Evolutionary conservation across 2,888 invertebrate species (phyloP).

Genomic region (Drosophila macrospina): DNA sequence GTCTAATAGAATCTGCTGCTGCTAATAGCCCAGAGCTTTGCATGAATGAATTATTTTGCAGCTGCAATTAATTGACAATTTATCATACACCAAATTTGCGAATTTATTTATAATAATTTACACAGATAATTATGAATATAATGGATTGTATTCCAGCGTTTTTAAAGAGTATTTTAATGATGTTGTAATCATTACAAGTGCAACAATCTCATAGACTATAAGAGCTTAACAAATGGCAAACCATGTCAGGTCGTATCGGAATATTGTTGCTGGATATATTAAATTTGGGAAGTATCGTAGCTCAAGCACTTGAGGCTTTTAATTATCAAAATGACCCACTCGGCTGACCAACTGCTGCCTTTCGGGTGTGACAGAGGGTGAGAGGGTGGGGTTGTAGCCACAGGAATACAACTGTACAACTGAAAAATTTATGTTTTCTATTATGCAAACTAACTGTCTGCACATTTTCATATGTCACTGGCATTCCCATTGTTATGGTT

Average conservation of each 20-base stretch:
- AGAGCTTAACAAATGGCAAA: background rate
- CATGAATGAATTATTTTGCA: too few relatives aligned
- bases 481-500: constrained; percentile 38
- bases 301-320: constrained; percentile 17
- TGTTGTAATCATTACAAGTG: background rate
- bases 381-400: background rate
- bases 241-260: background rate
- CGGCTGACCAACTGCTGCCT: constrained; percentile 33
- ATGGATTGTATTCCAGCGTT: too few relatives aligned
- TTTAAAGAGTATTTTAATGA: background rate
- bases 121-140: too few relatives aligned
- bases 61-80: too few relatives aligned
- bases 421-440: constrained; percentile 72
- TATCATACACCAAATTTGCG: too few relatives aligned
- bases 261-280: background rate
- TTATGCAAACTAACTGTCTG: constrained; percentile 60
- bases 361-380: background rate
- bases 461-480: constrained; percentile 61
- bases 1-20: too few relatives aligned
- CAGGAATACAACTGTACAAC: constrained; percentile 38
- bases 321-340: constrained; percentile 25
- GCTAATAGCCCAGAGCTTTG: too few relatives aligned
- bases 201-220: background rate
- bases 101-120: too few relatives aligned
- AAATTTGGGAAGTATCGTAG: constrained; percentile 12